A percentile compares a stretch with the other conserved stretches of the same genome.
These are phyloP conservation scores for Alentia gelatinosa DNA, from an alignment of 2,888 invertebrate species.

Conservation along the genomic window DNA sequence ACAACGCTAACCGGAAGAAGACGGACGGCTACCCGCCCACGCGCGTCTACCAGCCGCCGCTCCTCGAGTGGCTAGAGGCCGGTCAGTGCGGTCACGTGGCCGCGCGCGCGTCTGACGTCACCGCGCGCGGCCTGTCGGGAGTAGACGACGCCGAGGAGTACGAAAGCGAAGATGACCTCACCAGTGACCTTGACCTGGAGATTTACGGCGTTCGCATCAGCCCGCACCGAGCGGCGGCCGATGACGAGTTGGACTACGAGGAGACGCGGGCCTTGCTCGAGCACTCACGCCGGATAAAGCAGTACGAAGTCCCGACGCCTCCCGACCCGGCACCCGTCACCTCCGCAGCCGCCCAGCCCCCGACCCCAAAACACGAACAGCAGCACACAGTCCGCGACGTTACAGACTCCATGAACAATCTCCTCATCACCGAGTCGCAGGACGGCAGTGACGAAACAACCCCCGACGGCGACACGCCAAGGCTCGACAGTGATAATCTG, in stretches of 20 bases:
- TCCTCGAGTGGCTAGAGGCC: slow-evolving; percentile 46
- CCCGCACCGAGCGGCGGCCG: slow-evolving; percentile 27
- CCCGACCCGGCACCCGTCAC: slow-evolving; percentile 30
- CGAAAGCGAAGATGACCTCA: slow-evolving; percentile 52
- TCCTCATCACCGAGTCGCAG: not conserved
- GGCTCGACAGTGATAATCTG: not conserved
- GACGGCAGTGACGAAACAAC: not conserved
- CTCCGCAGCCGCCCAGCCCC: not conserved
- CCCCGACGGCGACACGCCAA: not conserved
- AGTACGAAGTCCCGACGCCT: slow-evolving; percentile 41
- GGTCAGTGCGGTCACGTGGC: slow-evolving; percentile 51
- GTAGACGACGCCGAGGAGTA: slow-evolving; percentile 2
- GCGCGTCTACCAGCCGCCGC: slow-evolving; percentile 53
- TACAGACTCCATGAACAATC: slow-evolving; percentile 43
- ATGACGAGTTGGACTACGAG: slow-evolving; percentile 42
- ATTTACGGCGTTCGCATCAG: slow-evolving; percentile 49
- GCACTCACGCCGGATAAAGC: slow-evolving; percentile 37
- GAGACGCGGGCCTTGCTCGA: slow-evolving; percentile 35
- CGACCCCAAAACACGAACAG: not conserved
- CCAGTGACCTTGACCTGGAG: slow-evolving; percentile 52
- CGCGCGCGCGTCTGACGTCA: not conserved
- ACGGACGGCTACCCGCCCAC: slow-evolving; percentile 14
- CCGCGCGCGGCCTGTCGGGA: not conserved
- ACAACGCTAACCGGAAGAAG: not conserved
- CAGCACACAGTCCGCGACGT: not conserved